Evolutionary conservation across 1,140 invertebrate genomes (phyloP), one percentile per base, ranked within the genome.

Genomic region (Drosophila serrata): DNA sequence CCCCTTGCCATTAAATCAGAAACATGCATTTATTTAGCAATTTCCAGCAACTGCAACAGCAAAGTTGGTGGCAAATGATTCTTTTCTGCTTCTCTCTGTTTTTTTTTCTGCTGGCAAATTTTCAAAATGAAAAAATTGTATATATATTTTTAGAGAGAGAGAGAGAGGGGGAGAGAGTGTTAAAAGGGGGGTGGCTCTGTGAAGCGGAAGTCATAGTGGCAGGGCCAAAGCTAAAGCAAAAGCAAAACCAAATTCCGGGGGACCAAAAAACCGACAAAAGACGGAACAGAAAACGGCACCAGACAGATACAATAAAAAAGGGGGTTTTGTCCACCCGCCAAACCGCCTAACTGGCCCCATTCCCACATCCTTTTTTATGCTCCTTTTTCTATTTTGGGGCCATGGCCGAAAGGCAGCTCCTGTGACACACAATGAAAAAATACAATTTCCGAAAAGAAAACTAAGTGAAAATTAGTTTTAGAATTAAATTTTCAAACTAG

Each of bases 11-110:
- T 90, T 90, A 90, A 90, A 85, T 90, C 86, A 80, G 81, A 74
- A 90, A 80, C 86, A 90, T 82, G 86, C 86, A 90, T 90, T 90
- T 90, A 90, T 90, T 90, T 90, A 77, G 86, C 86, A 85, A 90
- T 90, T 90, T 90, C 65, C 82, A 59, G 42, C 63, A 63, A 65
- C 60, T 49, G 69, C 56, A 62, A 76, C 37, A 29, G 72, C 61
- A 70, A 70, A 75, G 56, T 53, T 72, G 45, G 22, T 56, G 49
- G 49, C 76, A 77, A 86, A 75, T 75, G 73, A 75, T 55, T 80
- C 46, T 27, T 46, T 37, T 60, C 46, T 46, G n/a, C n/a, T 48
- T 9, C 39, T 33, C 19, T 39, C n/a, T n/a, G n/a, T n/a, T n/a
- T n/a, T 40, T 13, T 17, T 61, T 58, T 33, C 22, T 59, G 43